Evolutionary conservation across 2,113 vertebrate genomes (phyloP), one percentile per base, ranked within the genome.

Genomic region (Solenodon paradoxus): DNA sequence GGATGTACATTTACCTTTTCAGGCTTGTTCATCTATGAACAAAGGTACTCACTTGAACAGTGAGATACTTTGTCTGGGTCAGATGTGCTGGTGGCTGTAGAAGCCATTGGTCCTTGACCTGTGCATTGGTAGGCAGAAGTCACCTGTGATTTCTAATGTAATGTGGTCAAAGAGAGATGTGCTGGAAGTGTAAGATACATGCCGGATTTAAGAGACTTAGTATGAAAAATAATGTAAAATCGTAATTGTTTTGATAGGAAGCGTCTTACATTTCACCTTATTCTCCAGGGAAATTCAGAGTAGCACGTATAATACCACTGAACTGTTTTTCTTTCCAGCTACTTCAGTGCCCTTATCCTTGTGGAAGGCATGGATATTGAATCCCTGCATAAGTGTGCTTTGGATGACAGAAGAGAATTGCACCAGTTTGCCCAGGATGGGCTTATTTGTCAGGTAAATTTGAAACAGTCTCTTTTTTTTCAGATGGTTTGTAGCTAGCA

Each of bases 301-400:
- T n/a, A 40, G 9, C 1, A 8, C 22, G 22, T 49, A 2, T 66
- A 57, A 83, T 7, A 38, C 51, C 17, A 1, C 72, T 47, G 38
- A 42, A 2, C 38, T 17, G 0, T 64, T 64, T 85, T 97, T 19
- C 71, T 72, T 47, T 97, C 42, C 96, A 99, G 99, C n/a, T 99
- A 99, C 97, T 99, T 99, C 38, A 99, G 99, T 93, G 98, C 99
- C 92, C 99, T 99, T 47, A 99, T 99, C 97, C 98, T 99, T 86
- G 98, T 99, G 57, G 99, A 99, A 95, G 99, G 99, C 93, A 99
- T 99, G 99, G 99, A 99, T 97, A 99, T 99, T 1, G 99, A 99
- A 90, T 99, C 99, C 86, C 98, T 99, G 69, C 99, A 99, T 57
- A 99, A 99, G 90, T 99, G 98, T 95, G 99, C 99, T 63, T 96